These are phyloP conservation scores for Heliothis peltigera DNA, from an alignment of 2,888 invertebrate genomes.

Conservation along the genomic window DNA sequence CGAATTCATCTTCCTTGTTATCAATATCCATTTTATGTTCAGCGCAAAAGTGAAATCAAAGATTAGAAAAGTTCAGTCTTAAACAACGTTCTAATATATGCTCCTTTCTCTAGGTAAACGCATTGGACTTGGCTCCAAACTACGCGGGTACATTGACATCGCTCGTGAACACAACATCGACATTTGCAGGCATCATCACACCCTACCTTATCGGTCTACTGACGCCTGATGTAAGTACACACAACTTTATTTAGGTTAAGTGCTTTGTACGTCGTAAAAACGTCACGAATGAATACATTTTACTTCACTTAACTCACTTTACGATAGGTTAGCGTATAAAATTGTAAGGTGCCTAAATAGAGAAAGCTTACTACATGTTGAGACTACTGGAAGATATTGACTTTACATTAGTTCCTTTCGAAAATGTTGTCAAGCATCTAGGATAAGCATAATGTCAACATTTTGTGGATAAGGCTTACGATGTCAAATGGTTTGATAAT, in stretches of 20 bases:
- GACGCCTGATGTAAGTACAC: constrained; percentile 89
- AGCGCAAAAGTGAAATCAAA: no score
- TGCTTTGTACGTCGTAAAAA: constrained; percentile 46
- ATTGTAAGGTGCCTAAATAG: constrained; percentile 21
- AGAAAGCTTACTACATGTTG: not conserved
- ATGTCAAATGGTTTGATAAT: no score
- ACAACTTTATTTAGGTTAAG: constrained; percentile 42
- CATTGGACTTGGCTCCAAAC: constrained; percentile 91
- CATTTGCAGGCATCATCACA: constrained; percentile 91
- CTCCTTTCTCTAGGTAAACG: constrained; percentile 86
- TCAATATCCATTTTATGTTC: no score
- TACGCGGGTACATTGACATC: constrained; percentile 92
- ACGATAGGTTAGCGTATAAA: constrained; percentile 35
- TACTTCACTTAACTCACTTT: constrained; percentile 35
- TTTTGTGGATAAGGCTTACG: no score
- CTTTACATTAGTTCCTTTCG: not conserved
- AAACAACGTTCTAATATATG: not conserved
- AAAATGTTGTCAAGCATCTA: not conserved
- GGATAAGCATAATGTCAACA: no score
- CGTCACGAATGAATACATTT: constrained; percentile 40
- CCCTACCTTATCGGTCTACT: constrained; percentile 91
- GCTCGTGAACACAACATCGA: constrained; percentile 91
- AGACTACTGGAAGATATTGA: not conserved
- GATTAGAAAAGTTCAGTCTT: not conserved
- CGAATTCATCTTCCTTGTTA: no score